Base-by-base conservation (phyloP, 2,888 invertebrate species). In the Drosophila robusta region DNA sequence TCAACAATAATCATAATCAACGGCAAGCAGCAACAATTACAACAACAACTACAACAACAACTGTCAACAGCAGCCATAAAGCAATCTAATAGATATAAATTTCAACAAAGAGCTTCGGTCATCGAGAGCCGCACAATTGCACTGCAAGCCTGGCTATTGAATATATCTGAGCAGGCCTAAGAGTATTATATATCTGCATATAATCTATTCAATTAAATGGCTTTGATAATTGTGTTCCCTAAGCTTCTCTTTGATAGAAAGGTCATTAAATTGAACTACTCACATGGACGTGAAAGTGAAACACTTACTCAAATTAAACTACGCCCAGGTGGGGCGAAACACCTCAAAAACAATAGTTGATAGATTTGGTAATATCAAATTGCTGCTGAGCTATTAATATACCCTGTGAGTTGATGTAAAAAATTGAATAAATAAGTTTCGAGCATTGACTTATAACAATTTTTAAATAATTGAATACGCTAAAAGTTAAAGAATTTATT, bases 1-100 rank as follows among this genome's bases (percentile, higher is more conserved):
- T 83, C 81, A 83, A 87, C 79, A 87, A 74, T 81, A 81, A 85
- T 81, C 70, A 63, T 46, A 80, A 72, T 76, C 68, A 69, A 75
- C 78, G 18, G 68, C 39, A 24, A 54, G 8, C 4, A 42, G 22
- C 16, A 55, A 14, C 42, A 74, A 7, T 44, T 46, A 8, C 58
- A 67, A 22, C 46, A 50, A 41, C 46, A 39, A 38, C 32, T 42
- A 52, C 34, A 47, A 41, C 41, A 49, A 32, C 14, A 42, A 34
- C 16, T 51, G 18, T n/a, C 32, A 42, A 9, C 41, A 36, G 34
- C 24, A 32, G 34, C 26, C 26, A 44, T 36, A 65, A n/a, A 66
- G 34, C 39, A 45, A 54, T 18, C 18, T 34, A 22, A 71, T 34
- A 47, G 46, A 51, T 39, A 32, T 29, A 49, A 32, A 47, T 47